These are phyloP conservation scores for Agrilus planipennis DNA, from an alignment of 1,140 invertebrate species.

Conservation along the genomic window DNA sequence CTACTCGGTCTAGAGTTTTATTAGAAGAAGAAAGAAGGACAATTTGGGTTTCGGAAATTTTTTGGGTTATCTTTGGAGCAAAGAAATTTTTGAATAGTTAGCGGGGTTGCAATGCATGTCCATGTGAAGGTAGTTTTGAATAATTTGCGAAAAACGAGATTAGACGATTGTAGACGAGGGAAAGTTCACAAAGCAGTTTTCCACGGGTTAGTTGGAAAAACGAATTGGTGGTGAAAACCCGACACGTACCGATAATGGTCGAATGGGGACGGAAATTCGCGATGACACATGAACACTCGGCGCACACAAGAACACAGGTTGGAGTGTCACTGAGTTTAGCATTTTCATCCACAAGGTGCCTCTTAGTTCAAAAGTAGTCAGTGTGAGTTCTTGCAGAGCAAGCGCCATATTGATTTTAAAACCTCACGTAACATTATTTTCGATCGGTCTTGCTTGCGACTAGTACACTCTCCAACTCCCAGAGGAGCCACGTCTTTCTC, in stretches of 20 bases:
- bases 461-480: too few relatives aligned
- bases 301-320: slow-evolving; percentile 21
- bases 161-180: background rate
- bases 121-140: too few relatives aligned
- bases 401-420: slow-evolving; percentile 35
- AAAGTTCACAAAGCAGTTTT: background rate
- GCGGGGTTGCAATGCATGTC: too few relatives aligned
- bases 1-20: too few relatives aligned
- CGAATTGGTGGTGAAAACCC: background rate
- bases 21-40: too few relatives aligned
- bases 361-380: slow-evolving; percentile 6
- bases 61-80: too few relatives aligned
- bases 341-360: slow-evolving; percentile 8
- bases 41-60: too few relatives aligned
- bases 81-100: too few relatives aligned
- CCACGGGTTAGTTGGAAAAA: slow-evolving; percentile 1
- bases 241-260: slow-evolving; percentile 4
- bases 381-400: slow-evolving; percentile 18
- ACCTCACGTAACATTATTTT: too few relatives aligned
- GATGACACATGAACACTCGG: slow-evolving; percentile 24
- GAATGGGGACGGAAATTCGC: slow-evolving; percentile 22
- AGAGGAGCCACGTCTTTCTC: slow-evolving; percentile 6
- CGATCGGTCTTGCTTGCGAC: too few relatives aligned
- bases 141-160: background rate
- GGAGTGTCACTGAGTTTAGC: slow-evolving; percentile 26